phyloP scores from a whole-genome alignment of 1,140 invertebrate species.

The Drosophila neocordata region DNA sequence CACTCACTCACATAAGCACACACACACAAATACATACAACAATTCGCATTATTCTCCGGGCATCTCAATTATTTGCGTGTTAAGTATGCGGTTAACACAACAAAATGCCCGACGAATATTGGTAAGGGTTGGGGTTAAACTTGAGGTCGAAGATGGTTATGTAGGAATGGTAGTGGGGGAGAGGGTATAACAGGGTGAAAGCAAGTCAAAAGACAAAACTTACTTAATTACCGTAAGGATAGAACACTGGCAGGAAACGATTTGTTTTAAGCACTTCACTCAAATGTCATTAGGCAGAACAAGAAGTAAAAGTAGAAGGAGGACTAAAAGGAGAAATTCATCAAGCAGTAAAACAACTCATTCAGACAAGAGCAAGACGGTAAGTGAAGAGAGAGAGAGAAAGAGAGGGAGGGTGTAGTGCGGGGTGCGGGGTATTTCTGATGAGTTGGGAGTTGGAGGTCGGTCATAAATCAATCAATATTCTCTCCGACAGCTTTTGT shows the following conservation, averaged over 20 bases:
- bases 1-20: not conserved
- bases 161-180: not conserved
- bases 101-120: conserved; percentile 34
- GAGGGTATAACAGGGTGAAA: not conserved
- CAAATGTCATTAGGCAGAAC: conserved; percentile 51
- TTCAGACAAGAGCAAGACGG: conserved; percentile 35
- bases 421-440: conserved; percentile 25
- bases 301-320: not conserved
- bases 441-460: not conserved
- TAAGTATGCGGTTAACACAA: conserved; percentile 60
- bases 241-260: conserved; percentile 49
- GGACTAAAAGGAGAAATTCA: too few species aligned
- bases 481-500: conserved; percentile 43
- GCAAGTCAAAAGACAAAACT: conserved; percentile 23
- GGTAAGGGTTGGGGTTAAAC: not conserved
- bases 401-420: too few species aligned
- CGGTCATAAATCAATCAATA: conserved; percentile 58
- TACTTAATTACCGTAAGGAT: conserved; percentile 60
- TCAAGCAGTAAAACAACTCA: conserved; percentile 3
- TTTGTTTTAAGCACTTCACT: conserved; percentile 53
- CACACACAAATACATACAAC: conserved; percentile 24
- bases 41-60: conserved; percentile 59
- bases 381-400: too few species aligned
- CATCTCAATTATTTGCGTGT: conserved; percentile 64
- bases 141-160: conserved; percentile 13